These are phyloP conservation scores for Gymnoscopelus microlampas DNA, from an alignment of 2,797 vertebrate genomes.

Conservation along the genomic window DNA sequence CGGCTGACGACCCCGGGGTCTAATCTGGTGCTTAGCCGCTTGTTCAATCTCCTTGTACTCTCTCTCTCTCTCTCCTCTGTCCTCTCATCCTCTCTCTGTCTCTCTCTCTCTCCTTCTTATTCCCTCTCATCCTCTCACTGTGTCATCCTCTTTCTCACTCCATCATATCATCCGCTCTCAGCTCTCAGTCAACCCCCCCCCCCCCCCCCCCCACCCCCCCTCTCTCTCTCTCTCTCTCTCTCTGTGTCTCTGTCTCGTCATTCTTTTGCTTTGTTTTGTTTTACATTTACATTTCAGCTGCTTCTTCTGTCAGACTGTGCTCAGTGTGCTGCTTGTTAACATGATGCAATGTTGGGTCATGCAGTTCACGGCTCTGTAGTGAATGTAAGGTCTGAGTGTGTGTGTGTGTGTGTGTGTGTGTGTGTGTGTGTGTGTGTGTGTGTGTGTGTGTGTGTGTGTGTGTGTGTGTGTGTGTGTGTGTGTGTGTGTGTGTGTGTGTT, in stretches of 20 bases:
- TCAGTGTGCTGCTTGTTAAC: constrained; percentile 44
- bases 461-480: background rate
- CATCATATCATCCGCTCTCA: constrained; percentile 56
- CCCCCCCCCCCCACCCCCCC: background rate
- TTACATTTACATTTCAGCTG: constrained; percentile 43
- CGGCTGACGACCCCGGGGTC: constrained; percentile 72
- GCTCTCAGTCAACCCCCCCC: constrained; percentile 18
- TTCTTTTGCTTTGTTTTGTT: constrained; percentile 30
- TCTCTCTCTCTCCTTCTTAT: constrained; percentile 23
- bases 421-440: background rate
- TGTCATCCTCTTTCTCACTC: constrained; percentile 45
- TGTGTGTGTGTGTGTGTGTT: background rate
- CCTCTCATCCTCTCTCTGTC: constrained; percentile 53
- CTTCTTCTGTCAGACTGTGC: constrained; percentile 57
- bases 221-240: constrained; percentile 9
- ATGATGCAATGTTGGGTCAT: constrained; percentile 62
- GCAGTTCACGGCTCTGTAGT: background rate
- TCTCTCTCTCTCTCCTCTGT: constrained; percentile 57
- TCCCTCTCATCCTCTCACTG: constrained; percentile 35
- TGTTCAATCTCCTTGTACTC: constrained; percentile 45
- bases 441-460: background rate
- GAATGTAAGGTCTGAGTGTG: constrained; percentile 19
- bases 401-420: background rate
- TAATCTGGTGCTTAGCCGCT: constrained; percentile 76
- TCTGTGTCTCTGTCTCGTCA: constrained; percentile 15